Evolutionary conservation across 2,113 vertebrate species (phyloP).

Genomic region (Perca schrenkii): DNA sequence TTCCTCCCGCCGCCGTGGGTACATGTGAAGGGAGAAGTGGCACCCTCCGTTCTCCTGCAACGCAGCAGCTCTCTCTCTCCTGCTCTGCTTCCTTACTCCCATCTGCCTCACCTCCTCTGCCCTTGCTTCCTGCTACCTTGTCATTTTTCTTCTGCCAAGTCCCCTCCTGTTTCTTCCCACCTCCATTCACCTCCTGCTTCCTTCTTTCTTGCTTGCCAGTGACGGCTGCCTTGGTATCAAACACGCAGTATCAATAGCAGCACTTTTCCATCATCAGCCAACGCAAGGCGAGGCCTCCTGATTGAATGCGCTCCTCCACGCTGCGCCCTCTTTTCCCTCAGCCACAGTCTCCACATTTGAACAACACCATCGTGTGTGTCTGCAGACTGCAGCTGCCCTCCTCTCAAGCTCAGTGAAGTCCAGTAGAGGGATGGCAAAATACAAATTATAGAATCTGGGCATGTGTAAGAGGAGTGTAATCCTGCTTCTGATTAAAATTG

Average conservation of each 20-base stretch:
- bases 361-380: conserved; percentile 71
- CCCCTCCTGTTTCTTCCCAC: conserved; percentile 2
- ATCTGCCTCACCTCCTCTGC: conserved; percentile 12
- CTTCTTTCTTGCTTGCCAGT: background rate
- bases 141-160: conserved; percentile 4
- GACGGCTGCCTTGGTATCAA: conserved; percentile 51
- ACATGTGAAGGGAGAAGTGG: conserved; percentile 74
- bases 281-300: conserved; percentile 45
- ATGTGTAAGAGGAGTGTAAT: background rate
- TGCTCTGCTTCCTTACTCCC: conserved; percentile 43
- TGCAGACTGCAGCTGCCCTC: conserved; percentile 54
- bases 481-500: too few species aligned
- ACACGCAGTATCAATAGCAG: conserved; percentile 46
- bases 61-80: conserved; percentile 59
- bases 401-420: conserved; percentile 51
- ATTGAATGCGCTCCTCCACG: conserved; percentile 56
- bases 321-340: conserved; percentile 30
- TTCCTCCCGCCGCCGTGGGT: conserved; percentile 67
- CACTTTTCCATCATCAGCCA: conserved; percentile 65
- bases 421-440: conserved; percentile 48
- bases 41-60: conserved; percentile 67
- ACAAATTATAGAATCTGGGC: background rate
- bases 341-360: conserved; percentile 66
- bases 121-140: background rate
- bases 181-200: conserved; percentile 3